phyloP scores from a whole-genome alignment of 2,888 invertebrate species.

The Pinctada fucata region DNA sequence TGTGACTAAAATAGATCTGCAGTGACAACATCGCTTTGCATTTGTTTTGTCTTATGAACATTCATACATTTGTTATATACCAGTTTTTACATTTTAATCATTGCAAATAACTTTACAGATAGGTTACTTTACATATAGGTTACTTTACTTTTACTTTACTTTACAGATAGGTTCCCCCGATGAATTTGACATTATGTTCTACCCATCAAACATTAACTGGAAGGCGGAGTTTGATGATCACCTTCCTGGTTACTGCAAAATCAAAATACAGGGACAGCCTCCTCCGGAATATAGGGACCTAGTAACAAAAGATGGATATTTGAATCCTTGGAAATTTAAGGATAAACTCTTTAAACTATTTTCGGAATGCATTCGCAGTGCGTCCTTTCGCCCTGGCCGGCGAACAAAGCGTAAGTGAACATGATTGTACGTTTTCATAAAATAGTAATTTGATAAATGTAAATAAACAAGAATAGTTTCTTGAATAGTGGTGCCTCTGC shows the following conservation, averaged over 20 bases:
- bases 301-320: not conserved
- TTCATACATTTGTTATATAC: too few species aligned
- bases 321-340: constrained; percentile 11
- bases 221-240: not conserved
- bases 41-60: too few species aligned
- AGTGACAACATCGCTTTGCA: too few species aligned
- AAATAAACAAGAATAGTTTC: too few species aligned
- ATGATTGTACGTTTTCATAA: too few species aligned
- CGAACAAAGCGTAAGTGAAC: not conserved
- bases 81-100: too few species aligned
- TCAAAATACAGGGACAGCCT: not conserved
- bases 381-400: not conserved
- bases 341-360: not conserved
- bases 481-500: too few species aligned
- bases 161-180: constrained; percentile 11
- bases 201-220: not conserved
- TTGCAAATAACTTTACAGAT: not conserved
- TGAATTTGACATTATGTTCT: constrained; percentile 25
- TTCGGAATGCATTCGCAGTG: not conserved
- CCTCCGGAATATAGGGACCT: not conserved
- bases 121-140: not conserved
- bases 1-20: too few species aligned
- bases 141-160: not conserved
- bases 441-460: too few species aligned
- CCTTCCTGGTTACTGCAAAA: constrained; percentile 8